A percentile compares a stretch with the other conserved stretches of the same genome.
Evolutionary conservation across 2,888 invertebrate species (phyloP).

Genomic region (Lingula anatina): DNA sequence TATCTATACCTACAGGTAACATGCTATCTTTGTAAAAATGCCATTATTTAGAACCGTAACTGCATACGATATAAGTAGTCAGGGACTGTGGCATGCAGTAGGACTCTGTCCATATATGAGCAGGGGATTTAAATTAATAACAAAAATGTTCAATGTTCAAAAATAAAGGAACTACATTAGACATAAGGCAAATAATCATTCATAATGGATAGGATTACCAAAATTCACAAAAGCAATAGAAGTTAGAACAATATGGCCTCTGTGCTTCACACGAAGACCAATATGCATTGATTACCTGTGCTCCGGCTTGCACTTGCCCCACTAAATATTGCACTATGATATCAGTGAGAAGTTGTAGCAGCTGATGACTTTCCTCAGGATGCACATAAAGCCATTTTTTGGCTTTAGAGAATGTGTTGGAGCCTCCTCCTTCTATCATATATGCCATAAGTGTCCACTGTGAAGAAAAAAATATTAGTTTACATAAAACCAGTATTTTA

Average conservation of each 20-base stretch:
- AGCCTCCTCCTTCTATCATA: conserved; percentile 96
- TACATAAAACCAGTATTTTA: neutral
- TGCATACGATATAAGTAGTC: too few relatives aligned
- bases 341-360: conserved; percentile 73
- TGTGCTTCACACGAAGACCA: neutral
- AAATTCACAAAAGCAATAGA: neutral
- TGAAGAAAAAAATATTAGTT: conserved; percentile 12
- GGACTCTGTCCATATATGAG: too few relatives aligned
- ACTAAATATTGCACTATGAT: conserved; percentile 83
- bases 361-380: conserved; percentile 69
- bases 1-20: too few relatives aligned
- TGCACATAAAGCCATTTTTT: conserved; percentile 82
- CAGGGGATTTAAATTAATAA: too few relatives aligned
- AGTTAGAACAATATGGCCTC: too few relatives aligned
- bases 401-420: conserved; percentile 84
- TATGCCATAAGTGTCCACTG: conserved; percentile 94
- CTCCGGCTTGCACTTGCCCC: conserved; percentile 69
- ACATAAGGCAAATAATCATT: neutral
- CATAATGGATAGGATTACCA: neutral
- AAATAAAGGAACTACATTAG: too few relatives aligned
- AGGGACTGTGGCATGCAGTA: too few relatives aligned
- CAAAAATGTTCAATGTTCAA: too few relatives aligned
- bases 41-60: too few relatives aligned
- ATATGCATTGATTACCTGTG: conserved; percentile 49
- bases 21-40: too few relatives aligned